Conservation (phyloP, 2,113 vertebrate species). For the Syngnathus scovelli region DNA sequence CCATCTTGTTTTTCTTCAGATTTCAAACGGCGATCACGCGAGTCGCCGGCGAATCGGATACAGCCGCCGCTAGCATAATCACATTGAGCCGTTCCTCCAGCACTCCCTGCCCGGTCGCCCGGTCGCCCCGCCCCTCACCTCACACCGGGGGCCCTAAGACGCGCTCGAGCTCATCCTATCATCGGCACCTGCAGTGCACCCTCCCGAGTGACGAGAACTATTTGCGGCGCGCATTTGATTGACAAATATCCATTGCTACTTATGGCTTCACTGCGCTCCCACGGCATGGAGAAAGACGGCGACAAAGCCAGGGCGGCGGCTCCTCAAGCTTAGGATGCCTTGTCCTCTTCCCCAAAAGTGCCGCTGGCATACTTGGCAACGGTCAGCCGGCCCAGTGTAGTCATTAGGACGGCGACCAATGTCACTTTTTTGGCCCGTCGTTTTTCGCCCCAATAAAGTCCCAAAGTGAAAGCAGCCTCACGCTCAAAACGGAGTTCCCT, state of each 20-base stretch:
- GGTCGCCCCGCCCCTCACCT: background rate
- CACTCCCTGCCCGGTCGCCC: background rate
- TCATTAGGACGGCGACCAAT: no score
- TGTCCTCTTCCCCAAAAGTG: no score
- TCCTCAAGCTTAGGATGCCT: no score
- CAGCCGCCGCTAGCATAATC: background rate
- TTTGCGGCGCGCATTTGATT: background rate
- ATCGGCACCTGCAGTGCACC: constrained; percentile 14
- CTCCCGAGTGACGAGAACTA: constrained; percentile 11
- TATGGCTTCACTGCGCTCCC: constrained; percentile 2
- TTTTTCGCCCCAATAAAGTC: background rate
- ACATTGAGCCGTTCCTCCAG: background rate
- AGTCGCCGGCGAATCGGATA: background rate
- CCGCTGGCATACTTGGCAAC: no score
- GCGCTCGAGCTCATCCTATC: constrained; percentile 27
- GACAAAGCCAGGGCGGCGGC: no score
- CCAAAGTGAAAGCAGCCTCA: background rate
- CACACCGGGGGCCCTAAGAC: background rate
- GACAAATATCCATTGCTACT: constrained; percentile 20
- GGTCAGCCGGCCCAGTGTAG: no score
- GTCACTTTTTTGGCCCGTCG: background rate
- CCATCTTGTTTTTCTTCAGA: background rate
- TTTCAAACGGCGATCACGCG: background rate
- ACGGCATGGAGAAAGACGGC: background rate
- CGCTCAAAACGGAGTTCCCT: constrained; percentile 9